These are phyloP conservation scores for Ptiloglossa arizonensis DNA, from an alignment of 1,140 invertebrate species.

Conservation along the genomic window DNA sequence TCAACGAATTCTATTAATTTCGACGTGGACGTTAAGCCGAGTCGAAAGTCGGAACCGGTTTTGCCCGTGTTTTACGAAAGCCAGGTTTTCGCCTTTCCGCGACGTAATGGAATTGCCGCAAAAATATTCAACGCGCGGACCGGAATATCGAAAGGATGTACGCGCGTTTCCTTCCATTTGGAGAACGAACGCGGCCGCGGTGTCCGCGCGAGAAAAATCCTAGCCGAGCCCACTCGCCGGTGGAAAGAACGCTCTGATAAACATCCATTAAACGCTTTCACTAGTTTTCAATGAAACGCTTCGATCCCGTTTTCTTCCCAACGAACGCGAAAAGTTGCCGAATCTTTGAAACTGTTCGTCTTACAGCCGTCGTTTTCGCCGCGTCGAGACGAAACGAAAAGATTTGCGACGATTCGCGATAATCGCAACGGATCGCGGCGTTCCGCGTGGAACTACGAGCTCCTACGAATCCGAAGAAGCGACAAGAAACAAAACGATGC, in stretches of 20 bases:
- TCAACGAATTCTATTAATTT: conserved; percentile 28
- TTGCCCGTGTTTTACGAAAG: neutral
- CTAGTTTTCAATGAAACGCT: neutral
- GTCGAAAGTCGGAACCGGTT: no score
- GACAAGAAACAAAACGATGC: conserved; percentile 8
- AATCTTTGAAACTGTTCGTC: neutral
- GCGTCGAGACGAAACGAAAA: no score
- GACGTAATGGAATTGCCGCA: neutral
- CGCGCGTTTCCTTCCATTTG: conserved; percentile 2
- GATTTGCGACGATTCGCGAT: neutral
- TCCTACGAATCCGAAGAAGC: no score
- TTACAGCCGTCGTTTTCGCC: no score
- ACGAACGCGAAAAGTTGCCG: neutral
- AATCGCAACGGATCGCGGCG: no score
- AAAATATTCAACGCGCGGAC: neutral
- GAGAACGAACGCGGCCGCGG: neutral
- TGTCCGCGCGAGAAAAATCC: conserved; percentile 14
- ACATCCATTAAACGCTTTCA: conserved; percentile 12
- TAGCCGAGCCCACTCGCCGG: no score
- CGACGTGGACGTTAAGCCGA: neutral
- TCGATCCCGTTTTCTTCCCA: neutral
- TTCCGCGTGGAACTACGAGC: no score
- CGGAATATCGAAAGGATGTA: neutral
- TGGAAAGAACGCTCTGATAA: neutral
- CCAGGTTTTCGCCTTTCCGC: neutral